These are phyloP conservation scores for Daphoenositta chrysoptera DNA, from an alignment of 2,113 vertebrate species.

Conservation along the genomic window DNA sequence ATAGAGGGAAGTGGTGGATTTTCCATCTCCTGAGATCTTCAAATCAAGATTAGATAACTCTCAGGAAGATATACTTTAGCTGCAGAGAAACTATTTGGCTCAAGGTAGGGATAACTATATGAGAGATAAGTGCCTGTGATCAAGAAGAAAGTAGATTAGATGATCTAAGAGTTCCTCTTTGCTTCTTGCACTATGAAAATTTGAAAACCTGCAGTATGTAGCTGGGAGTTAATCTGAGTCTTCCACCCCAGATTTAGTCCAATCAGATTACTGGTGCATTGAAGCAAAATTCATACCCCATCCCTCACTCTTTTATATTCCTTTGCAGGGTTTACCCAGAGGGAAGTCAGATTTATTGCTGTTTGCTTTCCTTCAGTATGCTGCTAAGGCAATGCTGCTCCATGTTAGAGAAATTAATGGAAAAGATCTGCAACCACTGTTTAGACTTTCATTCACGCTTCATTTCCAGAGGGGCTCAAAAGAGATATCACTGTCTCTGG, in stretches of 20 bases:
- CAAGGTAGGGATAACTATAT: slow-evolving; percentile 26
- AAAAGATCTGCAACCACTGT: background rate
- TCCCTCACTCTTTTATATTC: background rate
- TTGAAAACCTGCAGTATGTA: background rate
- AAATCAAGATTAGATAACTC: slow-evolving; percentile 54
- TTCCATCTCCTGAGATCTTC: slow-evolving; percentile 57
- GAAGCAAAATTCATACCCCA: background rate
- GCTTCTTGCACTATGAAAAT: slow-evolving; percentile 2
- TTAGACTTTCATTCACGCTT: background rate
- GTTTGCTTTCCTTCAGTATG: background rate
- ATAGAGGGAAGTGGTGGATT: slow-evolving; percentile 46
- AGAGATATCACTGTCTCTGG: background rate
- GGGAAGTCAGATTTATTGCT: background rate
- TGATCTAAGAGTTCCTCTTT: slow-evolving; percentile 12
- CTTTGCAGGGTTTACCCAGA: background rate
- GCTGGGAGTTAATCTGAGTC: slow-evolving; percentile 5
- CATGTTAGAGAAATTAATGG: background rate
- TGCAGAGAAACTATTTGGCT: slow-evolving; percentile 42
- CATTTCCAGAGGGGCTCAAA: background rate
- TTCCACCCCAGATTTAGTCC: slow-evolving; percentile 4
- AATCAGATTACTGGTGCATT: background rate
- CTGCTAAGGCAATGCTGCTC: background rate
- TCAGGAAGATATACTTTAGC: slow-evolving; percentile 35
- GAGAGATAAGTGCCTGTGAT: slow-evolving; percentile 47
- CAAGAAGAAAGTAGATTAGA: slow-evolving; percentile 44